These are phyloP conservation scores for western clawed frog (Xenopus tropicalis) DNA, from an alignment of 2,113 vertebrate species.

Conservation along the genomic window UCB_Xtro_10.0 CM004448.2:11010001-11010500, in stretches of 20 bases:
- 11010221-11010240: constrained; percentile 6
- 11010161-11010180: constrained; percentile 3
- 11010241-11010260: constrained; percentile 23
- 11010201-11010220: constrained; percentile 4
- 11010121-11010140: constrained; percentile 10
- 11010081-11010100: constrained; percentile 19
- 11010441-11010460: too few relatives aligned
- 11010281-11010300: background rate
- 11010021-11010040: background rate
- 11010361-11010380: background rate
- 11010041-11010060: background rate
- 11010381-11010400: background rate
- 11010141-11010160: constrained; percentile 14
- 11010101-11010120: background rate
- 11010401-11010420: background rate
- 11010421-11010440: too few relatives aligned
- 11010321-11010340: background rate
- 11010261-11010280: constrained; percentile 4
- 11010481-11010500: too few relatives aligned
- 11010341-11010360: constrained; percentile 5
- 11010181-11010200: constrained; percentile 6
- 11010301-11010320: constrained; percentile 12
- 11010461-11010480: too few relatives aligned
- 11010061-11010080: background rate
- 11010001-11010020: background rate